These are phyloP conservation scores for Tolypeutes matacus DNA, from an alignment of 2,797 vertebrate species.

Conservation along the genomic window DNA sequence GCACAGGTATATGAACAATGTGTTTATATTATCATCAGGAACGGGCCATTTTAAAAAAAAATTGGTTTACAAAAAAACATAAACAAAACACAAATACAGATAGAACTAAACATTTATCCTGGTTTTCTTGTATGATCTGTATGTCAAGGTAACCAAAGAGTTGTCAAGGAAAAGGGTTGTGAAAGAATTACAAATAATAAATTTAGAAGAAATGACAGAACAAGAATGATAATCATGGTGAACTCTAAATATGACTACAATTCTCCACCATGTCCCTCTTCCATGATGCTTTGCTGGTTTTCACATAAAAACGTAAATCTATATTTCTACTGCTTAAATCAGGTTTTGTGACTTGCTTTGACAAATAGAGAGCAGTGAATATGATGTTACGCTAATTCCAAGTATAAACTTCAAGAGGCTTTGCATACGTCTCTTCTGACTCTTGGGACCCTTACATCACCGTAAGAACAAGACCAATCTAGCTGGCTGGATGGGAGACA, in stretches of 20 bases:
- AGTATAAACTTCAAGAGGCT: background rate
- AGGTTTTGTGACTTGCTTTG: background rate
- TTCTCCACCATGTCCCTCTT: background rate
- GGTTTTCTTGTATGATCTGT: background rate
- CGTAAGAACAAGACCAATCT: background rate
- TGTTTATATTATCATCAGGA: conserved; percentile 28
- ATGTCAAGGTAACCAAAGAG: background rate
- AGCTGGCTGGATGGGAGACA: background rate
- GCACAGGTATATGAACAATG: background rate
- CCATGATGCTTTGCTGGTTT: background rate
- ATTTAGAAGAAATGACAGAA: background rate
- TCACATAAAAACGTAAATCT: background rate
- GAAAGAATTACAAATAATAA: background rate
- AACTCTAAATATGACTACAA: background rate
- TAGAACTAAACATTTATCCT: background rate
- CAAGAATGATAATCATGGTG: background rate
- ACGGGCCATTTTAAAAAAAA: background rate
- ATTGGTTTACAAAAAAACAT: background rate
- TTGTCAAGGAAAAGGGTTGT: background rate
- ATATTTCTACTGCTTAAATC: background rate
- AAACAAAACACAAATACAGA: background rate
- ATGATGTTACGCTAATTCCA: background rate
- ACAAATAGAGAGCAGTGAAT: background rate
- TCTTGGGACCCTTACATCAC: background rate
- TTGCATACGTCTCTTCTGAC: background rate